Base-by-base conservation (phyloP, 2,797 vertebrate species). In the Semotilus atromaculatus region DNA sequence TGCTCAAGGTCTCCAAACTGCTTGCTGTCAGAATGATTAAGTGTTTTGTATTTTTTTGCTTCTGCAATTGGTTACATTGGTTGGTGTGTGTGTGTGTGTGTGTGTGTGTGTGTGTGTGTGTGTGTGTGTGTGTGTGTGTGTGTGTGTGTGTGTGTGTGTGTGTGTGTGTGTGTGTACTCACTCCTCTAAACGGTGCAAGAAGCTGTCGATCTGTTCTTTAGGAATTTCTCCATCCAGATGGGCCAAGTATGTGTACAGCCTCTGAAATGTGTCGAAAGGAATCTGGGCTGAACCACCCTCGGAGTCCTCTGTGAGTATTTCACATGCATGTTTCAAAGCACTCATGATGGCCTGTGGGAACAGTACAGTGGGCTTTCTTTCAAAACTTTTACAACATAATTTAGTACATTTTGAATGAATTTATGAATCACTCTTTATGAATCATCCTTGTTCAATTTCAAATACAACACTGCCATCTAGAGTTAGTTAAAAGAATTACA, bases 281-380 rank as follows among this genome's bases (percentile, higher is more conserved):
- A 99, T 93, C 5, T 89, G 92, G 0, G 96, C 95, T 0, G 96
- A 91, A 34, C 95, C 96, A 0, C 96, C 97, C 43, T 96, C 95
- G 1, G 95, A 95, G 60, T 98, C 96, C 0, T 89, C 73, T 0
- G 96, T 98, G 85, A 99, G 94, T 90, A 98, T 96, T 93, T 98
- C 95, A 0, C 97, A 98, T 40, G 95, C 93, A 26, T 94, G 88
- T 89, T 96, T 97, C 91, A 98, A 89, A 1, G 97, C 95, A 2
- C 92, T 93, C 79, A 90, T 83, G 29, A 99, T 91, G 0, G 93
- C 94, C 98, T 98, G 85, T 67, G 31, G 67, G n/a, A 79, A 84
- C 31, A 72, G 18, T 40, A 58, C 75, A 51, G 81, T n/a, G 48
- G 19, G 26, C n/a, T 31, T 5, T 62, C 23, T 71, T 18, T 86